phyloP scores from a whole-genome alignment of 2,797 vertebrate genomes.

The Microtus obscurus region DNA sequence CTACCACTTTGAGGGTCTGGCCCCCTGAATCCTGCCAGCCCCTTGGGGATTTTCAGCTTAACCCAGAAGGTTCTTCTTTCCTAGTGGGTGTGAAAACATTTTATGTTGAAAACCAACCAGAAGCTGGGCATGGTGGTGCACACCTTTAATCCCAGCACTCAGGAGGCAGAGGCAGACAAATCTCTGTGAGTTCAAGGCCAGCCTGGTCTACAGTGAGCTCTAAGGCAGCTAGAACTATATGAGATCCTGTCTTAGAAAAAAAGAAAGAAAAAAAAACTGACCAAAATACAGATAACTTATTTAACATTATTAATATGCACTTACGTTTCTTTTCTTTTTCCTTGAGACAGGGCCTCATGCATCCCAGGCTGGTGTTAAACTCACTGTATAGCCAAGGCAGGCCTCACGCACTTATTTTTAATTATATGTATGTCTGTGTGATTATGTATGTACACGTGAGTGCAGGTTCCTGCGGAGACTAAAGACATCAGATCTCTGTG shows the following conservation, averaged over 20 bases:
- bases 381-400: neutral
- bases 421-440: neutral
- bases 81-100: neutral
- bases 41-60: neutral
- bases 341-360: neutral
- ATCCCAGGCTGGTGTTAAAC: neutral
- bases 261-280: neutral
- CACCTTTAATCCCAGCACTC: neutral
- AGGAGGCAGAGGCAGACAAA: neutral
- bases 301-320: neutral
- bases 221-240: neutral
- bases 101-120: neutral
- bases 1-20: neutral
- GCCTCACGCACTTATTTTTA: neutral
- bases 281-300: neutral
- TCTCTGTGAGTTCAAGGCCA: neutral
- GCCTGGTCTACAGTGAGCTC: neutral
- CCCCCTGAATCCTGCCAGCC: neutral
- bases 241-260: neutral
- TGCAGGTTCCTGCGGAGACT: neutral
- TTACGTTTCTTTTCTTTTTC: neutral
- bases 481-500: neutral
- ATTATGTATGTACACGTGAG: neutral
- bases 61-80: neutral
- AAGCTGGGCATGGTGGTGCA: neutral